Base-by-base conservation (phyloP, 2,888 invertebrate species). In the Bugulina stolonifera region DNA sequence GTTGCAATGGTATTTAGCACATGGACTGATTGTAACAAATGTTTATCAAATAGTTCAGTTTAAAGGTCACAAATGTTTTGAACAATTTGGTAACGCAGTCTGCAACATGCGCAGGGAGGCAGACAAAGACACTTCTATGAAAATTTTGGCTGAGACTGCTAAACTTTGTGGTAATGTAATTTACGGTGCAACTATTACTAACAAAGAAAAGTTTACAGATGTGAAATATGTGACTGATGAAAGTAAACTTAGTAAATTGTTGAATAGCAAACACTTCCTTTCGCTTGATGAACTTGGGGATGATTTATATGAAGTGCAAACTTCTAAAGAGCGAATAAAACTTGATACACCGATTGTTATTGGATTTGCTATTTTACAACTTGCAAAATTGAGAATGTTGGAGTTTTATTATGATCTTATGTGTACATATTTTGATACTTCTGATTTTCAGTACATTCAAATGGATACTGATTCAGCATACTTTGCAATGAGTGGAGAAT, bases 381-480 rank as follows among this genome's bases (percentile, higher is more conserved):
- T 23, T 55, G 23, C 55, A 23, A 55, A 23, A 23, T 25, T 23
- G 23, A 55, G 55, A 55, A 55, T 18, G 55, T 23, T 55, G 3
- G 23, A 55, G 23, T 55, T 55, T 55, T 55, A 55, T 25, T 55
- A 55, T 25, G 55, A 55, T 23, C 25, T 55, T 55, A 55, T 55
- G 55, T 18, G 3, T 5, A 55, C 5, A 23, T 55, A 55, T 55
- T 23, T 55, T 55, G 55, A 55, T 25, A 55, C 14, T 3, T 23
- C 23, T 18, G 55, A 55, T 23, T 55, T 55, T 25, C 18, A 55
- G n/a, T 55, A 55, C n/a, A 23, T 55, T 55, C 23, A 55, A 23
- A 55, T 55, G 55, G 55, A 55, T 23, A 55, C 55, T 23, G 55
- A 55, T 23, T 18, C 14, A 5, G 55, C 55, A 18, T 55, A 55